Evolutionary conservation across 2,113 vertebrate species (phyloP).

Genomic region (Scolopax mira): DNA sequence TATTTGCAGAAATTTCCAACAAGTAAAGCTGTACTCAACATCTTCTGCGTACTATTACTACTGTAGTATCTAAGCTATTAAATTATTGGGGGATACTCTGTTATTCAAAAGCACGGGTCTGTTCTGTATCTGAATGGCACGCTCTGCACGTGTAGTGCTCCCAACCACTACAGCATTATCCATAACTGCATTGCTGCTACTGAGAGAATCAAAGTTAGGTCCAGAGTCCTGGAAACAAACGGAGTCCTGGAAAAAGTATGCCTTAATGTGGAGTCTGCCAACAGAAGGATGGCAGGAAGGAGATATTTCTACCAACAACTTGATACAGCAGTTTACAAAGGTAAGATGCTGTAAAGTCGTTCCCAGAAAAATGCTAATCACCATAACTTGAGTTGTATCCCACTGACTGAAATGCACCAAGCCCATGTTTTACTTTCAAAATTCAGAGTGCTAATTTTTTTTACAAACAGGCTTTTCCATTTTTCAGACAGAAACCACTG

Average conservation of each 20-base stretch:
- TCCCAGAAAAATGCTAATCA: not conserved
- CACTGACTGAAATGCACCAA: not conserved
- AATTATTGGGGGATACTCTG: not conserved
- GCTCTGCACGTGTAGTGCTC: not conserved
- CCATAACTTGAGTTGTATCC: not conserved
- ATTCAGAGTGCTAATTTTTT: not conserved
- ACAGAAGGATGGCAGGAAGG: not conserved
- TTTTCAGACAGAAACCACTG: not conserved
- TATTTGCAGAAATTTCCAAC: not conserved
- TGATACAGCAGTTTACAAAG: not conserved
- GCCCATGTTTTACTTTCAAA: not conserved
- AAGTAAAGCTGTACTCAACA: not conserved
- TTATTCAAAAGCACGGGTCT: not conserved
- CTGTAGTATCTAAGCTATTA: not conserved
- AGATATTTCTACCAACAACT: not conserved
- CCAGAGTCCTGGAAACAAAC: not conserved
- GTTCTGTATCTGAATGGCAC: not conserved
- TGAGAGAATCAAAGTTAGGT: not conserved
- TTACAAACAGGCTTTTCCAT: not conserved
- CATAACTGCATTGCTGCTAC: not conserved
- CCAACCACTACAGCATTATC: not conserved
- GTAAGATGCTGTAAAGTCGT: not conserved
- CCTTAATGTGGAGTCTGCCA: not conserved
- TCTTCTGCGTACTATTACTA: not conserved
- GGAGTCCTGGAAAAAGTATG: not conserved